Base-by-base conservation (phyloP, 2,113 vertebrate species). In the Piprites chloris region DNA sequence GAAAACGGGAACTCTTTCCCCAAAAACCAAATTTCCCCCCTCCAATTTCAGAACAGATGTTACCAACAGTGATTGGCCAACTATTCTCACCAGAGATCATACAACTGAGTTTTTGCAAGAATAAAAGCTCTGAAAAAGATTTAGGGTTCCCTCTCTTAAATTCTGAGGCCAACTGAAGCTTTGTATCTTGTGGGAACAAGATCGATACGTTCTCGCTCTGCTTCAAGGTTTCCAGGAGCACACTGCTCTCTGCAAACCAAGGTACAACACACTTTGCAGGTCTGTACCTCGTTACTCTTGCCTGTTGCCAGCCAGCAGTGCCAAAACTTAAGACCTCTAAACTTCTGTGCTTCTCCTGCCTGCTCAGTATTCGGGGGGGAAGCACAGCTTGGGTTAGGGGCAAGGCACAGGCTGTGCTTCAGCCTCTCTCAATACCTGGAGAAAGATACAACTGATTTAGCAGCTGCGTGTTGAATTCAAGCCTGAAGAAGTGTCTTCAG, bases 161-260 rank as follows among this genome's bases (percentile, higher is more conserved):
- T 41, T 72, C 32, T 26, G 39, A 55, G 33, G 32, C 47, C 35
- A n/a, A 19, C 27, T 21, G 24, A 68, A 35, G n/a, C 19, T 74
- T 80, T 37, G n/a, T n/a, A 65, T 41, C 21, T 68, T 27, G 20
- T 44, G 28, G 9, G 12, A 66, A 69, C 19, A 39, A 35, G 47
- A 42, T 0, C 0, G 1, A 9, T 12, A 6, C 0, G 9, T 35
- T 78, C 58, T 23, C 30, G 11, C 74, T 47, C 3, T 4, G 22
- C 27, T 39, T 18, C 6, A 21, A 37, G 4, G 3, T 0, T 7
- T 59, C 42, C 42, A 67, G 47, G 42, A 63, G n/a, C 12, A 28
- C 1, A 18, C 11, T 33, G 6, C 8, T n/a, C 9, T 27, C 65
- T 18, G 6, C n/a, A 24, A 77, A 33, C 8, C 37, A 30, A 33